These are phyloP conservation scores for Philonicus albiceps DNA, from an alignment of 2,888 invertebrate species.

Conservation along the genomic window DNA sequence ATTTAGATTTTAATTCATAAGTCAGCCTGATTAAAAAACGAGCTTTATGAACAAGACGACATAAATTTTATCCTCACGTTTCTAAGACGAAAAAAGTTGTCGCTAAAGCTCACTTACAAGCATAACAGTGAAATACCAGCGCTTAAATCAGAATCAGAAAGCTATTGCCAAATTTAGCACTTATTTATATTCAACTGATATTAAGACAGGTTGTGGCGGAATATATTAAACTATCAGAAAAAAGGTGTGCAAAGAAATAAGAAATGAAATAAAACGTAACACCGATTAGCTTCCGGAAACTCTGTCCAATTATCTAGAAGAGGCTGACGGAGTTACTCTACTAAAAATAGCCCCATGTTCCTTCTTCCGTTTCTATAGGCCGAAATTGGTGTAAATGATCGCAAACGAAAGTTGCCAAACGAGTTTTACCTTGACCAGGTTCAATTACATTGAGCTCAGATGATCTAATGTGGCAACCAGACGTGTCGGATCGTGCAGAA, in stretches of 20 bases:
- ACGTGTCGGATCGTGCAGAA: not conserved
- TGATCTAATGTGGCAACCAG: not conserved
- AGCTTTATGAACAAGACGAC: not conserved
- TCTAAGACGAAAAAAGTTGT: not conserved
- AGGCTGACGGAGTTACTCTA: not conserved
- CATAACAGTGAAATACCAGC: not conserved
- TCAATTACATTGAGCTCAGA: not conserved
- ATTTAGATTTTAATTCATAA: no score
- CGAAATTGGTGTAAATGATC: slow-evolving; percentile 2
- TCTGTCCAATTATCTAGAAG: not conserved
- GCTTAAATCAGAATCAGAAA: not conserved
- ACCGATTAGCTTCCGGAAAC: not conserved
- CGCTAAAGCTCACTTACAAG: not conserved
- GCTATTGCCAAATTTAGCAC: not conserved
- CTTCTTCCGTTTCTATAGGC: not conserved
- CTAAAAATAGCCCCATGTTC: not conserved
- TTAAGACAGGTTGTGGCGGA: not conserved
- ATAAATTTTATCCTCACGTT: not conserved
- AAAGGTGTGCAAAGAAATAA: not conserved
- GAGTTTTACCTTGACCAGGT: not conserved
- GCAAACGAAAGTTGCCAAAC: slow-evolving; percentile 18
- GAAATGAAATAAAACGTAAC: not conserved
- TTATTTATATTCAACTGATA: not conserved
- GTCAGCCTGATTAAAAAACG: not conserved
- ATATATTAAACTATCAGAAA: not conserved